Base-by-base conservation (phyloP, 2,797 vertebrate species). In the Urosaurus nigricauda region DNA sequence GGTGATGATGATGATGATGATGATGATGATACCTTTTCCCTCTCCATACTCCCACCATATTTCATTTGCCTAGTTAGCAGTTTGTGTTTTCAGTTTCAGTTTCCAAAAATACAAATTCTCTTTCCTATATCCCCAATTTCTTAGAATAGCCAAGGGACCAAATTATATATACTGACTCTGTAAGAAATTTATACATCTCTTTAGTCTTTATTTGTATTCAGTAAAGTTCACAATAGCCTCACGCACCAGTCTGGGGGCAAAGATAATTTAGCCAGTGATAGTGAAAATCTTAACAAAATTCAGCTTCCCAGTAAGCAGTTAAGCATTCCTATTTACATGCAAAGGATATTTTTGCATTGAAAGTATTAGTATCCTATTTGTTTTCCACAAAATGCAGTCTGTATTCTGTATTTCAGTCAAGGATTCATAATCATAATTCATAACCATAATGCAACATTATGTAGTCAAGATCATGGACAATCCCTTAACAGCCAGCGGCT, bases 271-370 rank as follows among this genome's bases (percentile, higher is more conserved):
- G 29, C 16, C 60, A 70, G 19, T 47, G 83, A 9, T n/a, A 87
- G 92, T 60, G 65, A 58, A 88, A 21, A 29, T 9, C 43, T 13
- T 71, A 77, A 24, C 56, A 81, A 73, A 73, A 87, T 74, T 17
- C 5, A 0, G 0, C 11, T 79, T 90, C 73, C 3, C 8, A 83
- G 58, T 77, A 32, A 74, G 4, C 80, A 91, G 74, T 81, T 77
- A 87, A 40, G 2, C 14, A 0, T 32, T 29, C 0, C 21, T 37
- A 24, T 19, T 82, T 63, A 11, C 17, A n/a, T 70, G 17, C 7
- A 87, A 81, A 4, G 71, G 40, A 85, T 75, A 58, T 56, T 37
- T 84, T 79, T 47, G 32, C 9, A 79, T 68, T 88, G 2, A 60
- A 19, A 85, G 47, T 47, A 58, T 0, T 17, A 58, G 19, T 58